Percentiles rank a stretch among this genome's conserved stretches.
These are phyloP conservation scores for Alethe diademata DNA, from an alignment of 2,113 vertebrate genomes.

Conservation along the genomic window DNA sequence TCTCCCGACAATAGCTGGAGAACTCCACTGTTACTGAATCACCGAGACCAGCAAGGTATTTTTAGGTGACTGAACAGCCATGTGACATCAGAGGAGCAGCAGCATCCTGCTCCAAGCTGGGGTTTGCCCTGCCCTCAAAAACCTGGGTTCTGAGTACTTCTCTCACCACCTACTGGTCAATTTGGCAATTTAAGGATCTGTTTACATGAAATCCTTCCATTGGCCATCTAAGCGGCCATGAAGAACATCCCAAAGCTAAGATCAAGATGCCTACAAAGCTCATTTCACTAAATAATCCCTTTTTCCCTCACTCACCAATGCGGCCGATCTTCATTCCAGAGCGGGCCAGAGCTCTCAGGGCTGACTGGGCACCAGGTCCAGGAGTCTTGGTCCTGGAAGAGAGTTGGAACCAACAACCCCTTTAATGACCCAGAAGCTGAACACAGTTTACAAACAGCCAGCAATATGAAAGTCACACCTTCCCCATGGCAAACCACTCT, in stretches of 20 bases:
- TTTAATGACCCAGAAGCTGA: fast-evolving
- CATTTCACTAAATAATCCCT: not conserved
- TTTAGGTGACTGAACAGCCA: not conserved
- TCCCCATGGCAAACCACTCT: not conserved
- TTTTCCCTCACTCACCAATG: slow-evolving; percentile 81
- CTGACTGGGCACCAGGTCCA: slow-evolving; percentile 96
- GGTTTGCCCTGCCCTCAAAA: not conserved
- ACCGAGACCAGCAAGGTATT: fast-evolving
- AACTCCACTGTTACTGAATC: not conserved
- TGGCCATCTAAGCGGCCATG: too few species aligned
- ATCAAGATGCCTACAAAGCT: not conserved
- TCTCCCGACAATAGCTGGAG: not conserved
- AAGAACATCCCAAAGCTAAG: not conserved
- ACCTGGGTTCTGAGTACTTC: not conserved
- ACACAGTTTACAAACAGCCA: not conserved
- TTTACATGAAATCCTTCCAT: not conserved
- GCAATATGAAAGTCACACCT: not conserved
- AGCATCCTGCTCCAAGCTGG: not conserved
- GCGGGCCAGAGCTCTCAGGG: slow-evolving; percentile 93
- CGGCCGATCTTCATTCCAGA: slow-evolving; percentile 99
- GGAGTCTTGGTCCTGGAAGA: slow-evolving; percentile 93
- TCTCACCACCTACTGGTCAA: not conserved
- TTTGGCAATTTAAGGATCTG: fast-evolving
- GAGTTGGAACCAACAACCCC: not conserved
- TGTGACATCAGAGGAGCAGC: not conserved